These are phyloP conservation scores for Arvicanthis niloticus DNA, from an alignment of 2,113 vertebrate genomes.

Conservation along the genomic window DNA sequence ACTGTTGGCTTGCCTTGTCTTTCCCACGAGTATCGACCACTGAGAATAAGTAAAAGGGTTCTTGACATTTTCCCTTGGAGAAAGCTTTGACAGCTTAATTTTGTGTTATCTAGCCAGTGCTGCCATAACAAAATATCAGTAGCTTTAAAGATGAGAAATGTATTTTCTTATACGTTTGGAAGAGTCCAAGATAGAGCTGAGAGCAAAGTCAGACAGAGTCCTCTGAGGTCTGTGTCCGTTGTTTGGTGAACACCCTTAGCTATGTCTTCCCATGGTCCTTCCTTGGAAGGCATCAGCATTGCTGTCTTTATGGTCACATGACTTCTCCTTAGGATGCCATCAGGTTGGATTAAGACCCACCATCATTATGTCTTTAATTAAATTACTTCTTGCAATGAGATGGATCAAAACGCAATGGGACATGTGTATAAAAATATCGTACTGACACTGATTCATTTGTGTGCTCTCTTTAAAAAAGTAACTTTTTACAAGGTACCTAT, in stretches of 20 bases:
- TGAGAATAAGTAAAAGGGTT: neutral
- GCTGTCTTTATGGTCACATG: neutral
- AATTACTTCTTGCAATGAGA: neutral
- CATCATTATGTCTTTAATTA: neutral
- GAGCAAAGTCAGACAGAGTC: neutral
- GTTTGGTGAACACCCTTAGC: neutral
- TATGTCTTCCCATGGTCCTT: neutral
- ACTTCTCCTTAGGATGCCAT: neutral
- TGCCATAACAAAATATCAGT: conserved; percentile 3
- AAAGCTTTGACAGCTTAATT: conserved; percentile 7
- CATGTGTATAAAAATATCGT: neutral
- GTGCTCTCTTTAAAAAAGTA: neutral
- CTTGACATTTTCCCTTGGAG: neutral
- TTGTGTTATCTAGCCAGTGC: neutral
- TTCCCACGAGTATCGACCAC: neutral
- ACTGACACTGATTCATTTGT: neutral
- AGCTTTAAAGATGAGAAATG: neutral
- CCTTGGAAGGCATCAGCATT: neutral
- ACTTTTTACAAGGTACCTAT: neutral
- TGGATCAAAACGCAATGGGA: too few species aligned
- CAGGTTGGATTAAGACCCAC: neutral
- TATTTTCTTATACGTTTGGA: neutral
- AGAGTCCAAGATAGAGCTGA: neutral
- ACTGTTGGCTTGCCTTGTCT: neutral
- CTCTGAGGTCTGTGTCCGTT: neutral